Evolutionary conservation across 1,140 invertebrate genomes (phyloP).

Genomic region (Ptiloglossa arizonensis): DNA sequence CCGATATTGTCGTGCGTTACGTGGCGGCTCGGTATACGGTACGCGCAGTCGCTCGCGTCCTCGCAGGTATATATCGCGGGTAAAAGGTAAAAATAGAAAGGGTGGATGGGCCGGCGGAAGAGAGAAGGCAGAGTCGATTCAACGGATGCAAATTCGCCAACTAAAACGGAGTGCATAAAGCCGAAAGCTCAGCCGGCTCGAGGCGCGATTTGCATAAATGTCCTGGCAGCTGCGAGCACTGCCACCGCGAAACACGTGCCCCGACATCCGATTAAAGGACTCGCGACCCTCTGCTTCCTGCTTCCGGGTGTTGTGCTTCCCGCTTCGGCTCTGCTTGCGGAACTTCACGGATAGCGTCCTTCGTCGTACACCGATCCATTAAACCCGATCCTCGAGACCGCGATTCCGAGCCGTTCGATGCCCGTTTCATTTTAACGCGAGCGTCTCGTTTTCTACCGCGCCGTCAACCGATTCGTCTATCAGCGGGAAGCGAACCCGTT

Average conservation of each 20-base stretch:
- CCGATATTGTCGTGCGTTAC: slow-evolving; percentile 74
- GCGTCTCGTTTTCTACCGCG: no score
- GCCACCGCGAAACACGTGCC: slow-evolving; percentile 76
- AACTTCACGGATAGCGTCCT: slow-evolving; percentile 9
- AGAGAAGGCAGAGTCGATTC: slow-evolving; percentile 68
- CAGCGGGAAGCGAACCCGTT: no score
- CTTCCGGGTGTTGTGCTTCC: slow-evolving; percentile 63
- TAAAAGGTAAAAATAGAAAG: slow-evolving; percentile 68
- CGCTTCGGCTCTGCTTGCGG: slow-evolving; percentile 29
- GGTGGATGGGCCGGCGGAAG: slow-evolving; percentile 45
- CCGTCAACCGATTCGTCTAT: no score
- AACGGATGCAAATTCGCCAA: slow-evolving; percentile 77
- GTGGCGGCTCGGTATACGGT: slow-evolving; percentile 60
- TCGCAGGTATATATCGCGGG: slow-evolving; percentile 62
- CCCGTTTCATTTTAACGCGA: no score
- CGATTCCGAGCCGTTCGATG: background rate
- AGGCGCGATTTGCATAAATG: slow-evolving; percentile 79
- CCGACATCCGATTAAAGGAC: slow-evolving; percentile 75
- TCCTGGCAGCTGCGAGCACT: slow-evolving; percentile 75
- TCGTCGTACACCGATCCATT: slow-evolving; percentile 22
- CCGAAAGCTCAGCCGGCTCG: slow-evolving; percentile 76
- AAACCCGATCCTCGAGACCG: background rate
- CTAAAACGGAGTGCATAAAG: slow-evolving; percentile 75
- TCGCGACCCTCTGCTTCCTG: slow-evolving; percentile 63
- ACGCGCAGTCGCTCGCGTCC: slow-evolving; percentile 46